Evolutionary conservation across 2,888 invertebrate species (phyloP), one percentile per base, ranked within the genome.

Genomic region (Brachyptera putata): DNA sequence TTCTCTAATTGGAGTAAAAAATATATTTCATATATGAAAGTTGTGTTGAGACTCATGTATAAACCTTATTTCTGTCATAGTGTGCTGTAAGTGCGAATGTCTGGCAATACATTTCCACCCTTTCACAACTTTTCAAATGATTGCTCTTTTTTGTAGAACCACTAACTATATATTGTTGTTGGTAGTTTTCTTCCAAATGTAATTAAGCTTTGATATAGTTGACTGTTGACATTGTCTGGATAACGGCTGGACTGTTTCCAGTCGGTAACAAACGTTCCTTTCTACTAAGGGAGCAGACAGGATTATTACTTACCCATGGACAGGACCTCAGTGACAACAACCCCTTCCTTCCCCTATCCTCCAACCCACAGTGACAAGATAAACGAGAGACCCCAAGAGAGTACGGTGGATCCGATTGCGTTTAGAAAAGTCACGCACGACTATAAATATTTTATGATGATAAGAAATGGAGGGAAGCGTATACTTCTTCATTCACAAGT

Each of bases 191-290:
- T 21, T 46, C 46, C 16, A 30, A 34, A 53, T 22, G 53, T 30
- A 53, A 53, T 53, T 53, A 53, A 53, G 53, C 34, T 9, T 34
- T 53, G 53, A 53, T 53, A 53, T 21, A 53, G 34, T 34, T 53
- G 34, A 24, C 16, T 36, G 53, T 53, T 53, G 53, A 53, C 53
- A 36, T 53, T 34, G 22, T 53, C 53, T 36, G 53, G 36, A 18
- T n/a, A n/a, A n/a, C n/a, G 50, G 14, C 21, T 53, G 53, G 53
- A 34, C 21, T 11, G 21, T 5, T 34, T 50, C 53, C 53, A 53
- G 53, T 53, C 34, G 36, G 53, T 21, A 30, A 25, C 11, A 34
- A 34, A n/a, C 9, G 53, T 34, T 53, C 22, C 21, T 18, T 36
- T 18, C 22, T 36, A 36, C 11, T 2, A 30, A 18, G 16, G 16